phyloP scores from a whole-genome alignment of 2,888 invertebrate species.

The Epistrophella euchroma region DNA sequence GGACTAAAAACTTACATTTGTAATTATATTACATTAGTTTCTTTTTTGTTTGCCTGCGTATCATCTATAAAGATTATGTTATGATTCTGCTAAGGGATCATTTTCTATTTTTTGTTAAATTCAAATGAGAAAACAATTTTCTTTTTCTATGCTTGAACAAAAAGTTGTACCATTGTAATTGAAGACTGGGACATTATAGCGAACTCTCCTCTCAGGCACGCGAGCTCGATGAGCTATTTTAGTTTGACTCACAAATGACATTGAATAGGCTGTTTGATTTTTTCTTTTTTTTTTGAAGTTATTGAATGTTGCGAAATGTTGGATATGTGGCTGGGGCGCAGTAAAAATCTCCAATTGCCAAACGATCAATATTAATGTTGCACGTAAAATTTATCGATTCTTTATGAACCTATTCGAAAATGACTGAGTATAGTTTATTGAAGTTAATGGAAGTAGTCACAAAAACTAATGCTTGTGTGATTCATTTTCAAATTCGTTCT shows the following conservation, averaged over 20 bases:
- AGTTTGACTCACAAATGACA: conserved; percentile 67
- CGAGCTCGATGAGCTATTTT: conserved; percentile 53
- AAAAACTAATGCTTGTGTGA: neutral
- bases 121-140: neutral
- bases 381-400: neutral
- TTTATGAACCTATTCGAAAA: neutral
- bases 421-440: neutral
- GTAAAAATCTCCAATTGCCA: neutral
- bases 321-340: neutral
- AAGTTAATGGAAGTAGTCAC: neutral
- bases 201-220: conserved; percentile 21
- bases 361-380: neutral
- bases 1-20: conserved; percentile 3
- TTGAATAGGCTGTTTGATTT: conserved; percentile 39
- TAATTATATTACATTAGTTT: neutral
- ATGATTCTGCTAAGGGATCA: neutral
- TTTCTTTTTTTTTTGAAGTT: conserved; percentile 38
- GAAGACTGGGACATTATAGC: conserved; percentile 2
- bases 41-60: conserved; percentile 2
- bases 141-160: neutral
- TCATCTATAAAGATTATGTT: neutral
- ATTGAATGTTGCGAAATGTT: neutral
- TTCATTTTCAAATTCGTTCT: too few species aligned
- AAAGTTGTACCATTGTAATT: neutral
- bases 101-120: neutral